A percentile compares a stretch with the other conserved stretches of the same genome.
These are phyloP conservation scores for Poeciliopsis prolifica DNA, from an alignment of 2,113 vertebrate genomes.

Conservation along the genomic window DNA sequence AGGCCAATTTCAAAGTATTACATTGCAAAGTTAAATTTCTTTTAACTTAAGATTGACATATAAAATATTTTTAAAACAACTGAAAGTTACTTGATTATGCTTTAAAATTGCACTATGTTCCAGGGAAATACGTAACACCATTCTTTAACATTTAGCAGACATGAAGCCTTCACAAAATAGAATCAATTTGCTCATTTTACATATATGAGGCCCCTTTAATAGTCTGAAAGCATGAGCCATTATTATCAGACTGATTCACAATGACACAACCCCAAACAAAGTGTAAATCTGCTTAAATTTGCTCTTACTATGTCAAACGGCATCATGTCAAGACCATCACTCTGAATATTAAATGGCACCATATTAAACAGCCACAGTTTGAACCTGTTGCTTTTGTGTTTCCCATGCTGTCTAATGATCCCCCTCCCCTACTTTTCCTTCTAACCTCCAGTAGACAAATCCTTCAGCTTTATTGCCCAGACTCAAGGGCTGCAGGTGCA, in stretches of 20 bases:
- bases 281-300: conserved; percentile 74
- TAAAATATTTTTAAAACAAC: too few relatives aligned
- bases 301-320: conserved; percentile 71
- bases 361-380: conserved; percentile 57
- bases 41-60: too few relatives aligned
- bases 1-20: too few relatives aligned
- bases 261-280: conserved; percentile 72
- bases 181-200: conserved; percentile 15
- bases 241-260: conserved; percentile 63
- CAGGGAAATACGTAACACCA: too few relatives aligned
- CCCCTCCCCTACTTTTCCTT: conserved; percentile 44
- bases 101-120: too few relatives aligned
- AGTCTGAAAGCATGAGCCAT: conserved; percentile 50
- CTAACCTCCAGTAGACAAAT: conserved; percentile 74
- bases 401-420: conserved; percentile 57
- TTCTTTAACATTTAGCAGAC: neutral
- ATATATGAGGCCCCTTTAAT: conserved; percentile 20
- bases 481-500: conserved; percentile 80
- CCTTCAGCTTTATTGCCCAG: conserved; percentile 78
- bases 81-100: too few relatives aligned
- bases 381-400: conserved; percentile 75
- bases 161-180: neutral
- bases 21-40: too few relatives aligned
- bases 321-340: conserved; percentile 64
- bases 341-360: conserved; percentile 53